These are phyloP conservation scores for Dissostichus mawsoni DNA, from an alignment of 2,113 vertebrate species.

Conservation along the genomic window DNA sequence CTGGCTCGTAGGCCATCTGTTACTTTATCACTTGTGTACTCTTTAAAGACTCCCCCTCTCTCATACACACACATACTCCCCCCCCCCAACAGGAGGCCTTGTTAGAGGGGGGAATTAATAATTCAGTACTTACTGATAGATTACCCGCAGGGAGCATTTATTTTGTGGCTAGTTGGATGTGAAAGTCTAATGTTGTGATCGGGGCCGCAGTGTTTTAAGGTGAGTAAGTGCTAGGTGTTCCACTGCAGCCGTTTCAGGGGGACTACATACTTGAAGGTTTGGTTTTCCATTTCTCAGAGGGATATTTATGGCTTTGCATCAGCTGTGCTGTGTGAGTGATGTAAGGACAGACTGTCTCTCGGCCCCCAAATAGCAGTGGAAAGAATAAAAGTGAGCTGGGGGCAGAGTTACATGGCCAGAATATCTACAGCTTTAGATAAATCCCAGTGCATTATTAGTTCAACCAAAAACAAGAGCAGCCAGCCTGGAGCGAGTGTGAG, in stretches of 20 bases:
- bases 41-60: conserved; percentile 10
- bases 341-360: conserved; percentile 76
- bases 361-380: conserved; percentile 76
- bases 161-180: conserved; percentile 35
- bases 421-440: conserved; percentile 49
- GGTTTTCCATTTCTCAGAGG: conserved; percentile 76
- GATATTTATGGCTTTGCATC: conserved; percentile 85
- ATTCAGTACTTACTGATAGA: conserved; percentile 64
- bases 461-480: conserved; percentile 35
- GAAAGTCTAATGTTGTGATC: conserved; percentile 49
- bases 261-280: conserved; percentile 65
- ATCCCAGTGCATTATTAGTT: conserved; percentile 48
- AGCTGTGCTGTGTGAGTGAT: conserved; percentile 78
- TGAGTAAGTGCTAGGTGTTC: conserved; percentile 68
- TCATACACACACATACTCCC: not conserved
- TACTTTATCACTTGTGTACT: conserved; percentile 43
- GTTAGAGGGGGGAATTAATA: conserved; percentile 64
- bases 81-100: conserved; percentile 23
- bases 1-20: conserved; percentile 55
- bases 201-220: conserved; percentile 56
- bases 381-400: conserved; percentile 78
- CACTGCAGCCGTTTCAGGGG: conserved; percentile 38
- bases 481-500: conserved; percentile 3
- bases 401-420: conserved; percentile 55
- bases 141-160: conserved; percentile 47